phyloP scores from a whole-genome alignment of 2,888 invertebrate genomes.

The Hydroisotoma schaefferi region DNA sequence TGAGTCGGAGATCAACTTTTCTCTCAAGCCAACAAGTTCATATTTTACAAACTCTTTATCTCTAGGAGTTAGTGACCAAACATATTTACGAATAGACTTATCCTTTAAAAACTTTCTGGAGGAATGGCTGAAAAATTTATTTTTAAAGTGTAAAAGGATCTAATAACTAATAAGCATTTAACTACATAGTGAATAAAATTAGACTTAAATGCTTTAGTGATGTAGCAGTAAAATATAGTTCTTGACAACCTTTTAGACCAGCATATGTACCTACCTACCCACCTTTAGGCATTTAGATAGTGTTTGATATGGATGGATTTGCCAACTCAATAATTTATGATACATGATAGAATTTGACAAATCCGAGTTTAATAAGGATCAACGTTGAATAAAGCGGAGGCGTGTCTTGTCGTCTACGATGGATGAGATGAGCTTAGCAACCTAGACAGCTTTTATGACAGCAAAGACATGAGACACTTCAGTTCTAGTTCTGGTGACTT shows the following conservation, averaged over 20 bases:
- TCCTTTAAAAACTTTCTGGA: neutral
- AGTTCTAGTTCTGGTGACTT: neutral
- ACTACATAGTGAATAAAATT: neutral
- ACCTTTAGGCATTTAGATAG: too few relatives aligned
- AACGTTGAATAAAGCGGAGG: neutral
- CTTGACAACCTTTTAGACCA: neutral
- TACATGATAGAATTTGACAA: conserved; percentile 13
- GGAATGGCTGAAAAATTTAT: neutral
- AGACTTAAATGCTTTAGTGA: neutral
- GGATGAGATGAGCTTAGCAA: neutral
- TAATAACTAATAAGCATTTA: neutral
- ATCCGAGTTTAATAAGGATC: conserved; percentile 13
- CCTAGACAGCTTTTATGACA: too few relatives aligned
- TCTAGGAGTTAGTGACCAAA: neutral
- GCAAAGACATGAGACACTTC: too few relatives aligned
- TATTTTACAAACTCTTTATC: too few relatives aligned
- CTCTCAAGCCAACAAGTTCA: too few relatives aligned
- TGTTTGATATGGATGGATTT: neutral
- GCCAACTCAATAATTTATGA: conserved; percentile 13
- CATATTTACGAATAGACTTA: neutral
- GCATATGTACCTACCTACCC: neutral
- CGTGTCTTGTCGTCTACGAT: neutral
- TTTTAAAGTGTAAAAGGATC: neutral
- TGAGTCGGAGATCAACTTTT: neutral
- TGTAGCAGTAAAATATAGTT: neutral